phyloP scores from a whole-genome alignment of 37 sponge, comb jelly and placozoan genomes.

The Agelas oroides region DNA sequence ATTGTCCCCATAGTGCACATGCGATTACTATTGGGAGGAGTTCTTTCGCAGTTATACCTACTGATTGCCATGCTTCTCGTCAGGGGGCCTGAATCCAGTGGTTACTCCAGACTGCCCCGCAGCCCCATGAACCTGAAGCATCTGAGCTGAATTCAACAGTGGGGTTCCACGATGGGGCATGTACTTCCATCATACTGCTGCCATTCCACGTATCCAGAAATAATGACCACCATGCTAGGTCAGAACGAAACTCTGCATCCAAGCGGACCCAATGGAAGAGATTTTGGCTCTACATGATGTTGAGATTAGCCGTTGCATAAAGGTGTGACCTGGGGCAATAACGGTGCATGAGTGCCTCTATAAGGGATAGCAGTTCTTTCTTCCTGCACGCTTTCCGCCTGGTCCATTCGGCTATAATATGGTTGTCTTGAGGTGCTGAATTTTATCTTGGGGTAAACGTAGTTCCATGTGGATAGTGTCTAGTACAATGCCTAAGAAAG shows the following conservation, averaged over 20 bases:
- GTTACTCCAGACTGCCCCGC: conserved; percentile 2
- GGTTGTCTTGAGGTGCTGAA: not conserved
- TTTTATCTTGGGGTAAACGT: conserved; percentile 20
- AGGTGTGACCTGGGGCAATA: not conserved
- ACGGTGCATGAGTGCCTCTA: conserved; percentile 8
- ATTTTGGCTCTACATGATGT: not conserved
- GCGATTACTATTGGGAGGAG: conserved; percentile 1
- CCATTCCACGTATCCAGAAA: conserved; percentile 35
- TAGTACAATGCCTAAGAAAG: conserved; percentile 20
- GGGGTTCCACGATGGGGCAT: not conserved
- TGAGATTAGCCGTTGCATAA: conserved; percentile 14
- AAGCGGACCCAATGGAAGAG: conserved; percentile 12
- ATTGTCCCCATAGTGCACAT: not conserved
- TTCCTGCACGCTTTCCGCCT: conserved; percentile 4
- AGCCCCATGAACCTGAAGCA: conserved; percentile 40
- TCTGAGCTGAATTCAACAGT: not conserved
- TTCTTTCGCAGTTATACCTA: conserved; percentile 12
- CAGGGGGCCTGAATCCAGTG: conserved; percentile 12
- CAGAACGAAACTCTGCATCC: conserved; percentile 13
- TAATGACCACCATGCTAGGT: conserved; percentile 17
- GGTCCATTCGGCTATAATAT: not conserved
- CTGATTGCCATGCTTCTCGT: not conserved
- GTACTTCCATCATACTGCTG: not conserved
- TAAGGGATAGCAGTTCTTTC: conserved; percentile 17
- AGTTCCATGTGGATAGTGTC: not conserved